Conservation (phyloP, 2,113 vertebrate genomes). For the Gasterosteus nipponicus region DNA sequence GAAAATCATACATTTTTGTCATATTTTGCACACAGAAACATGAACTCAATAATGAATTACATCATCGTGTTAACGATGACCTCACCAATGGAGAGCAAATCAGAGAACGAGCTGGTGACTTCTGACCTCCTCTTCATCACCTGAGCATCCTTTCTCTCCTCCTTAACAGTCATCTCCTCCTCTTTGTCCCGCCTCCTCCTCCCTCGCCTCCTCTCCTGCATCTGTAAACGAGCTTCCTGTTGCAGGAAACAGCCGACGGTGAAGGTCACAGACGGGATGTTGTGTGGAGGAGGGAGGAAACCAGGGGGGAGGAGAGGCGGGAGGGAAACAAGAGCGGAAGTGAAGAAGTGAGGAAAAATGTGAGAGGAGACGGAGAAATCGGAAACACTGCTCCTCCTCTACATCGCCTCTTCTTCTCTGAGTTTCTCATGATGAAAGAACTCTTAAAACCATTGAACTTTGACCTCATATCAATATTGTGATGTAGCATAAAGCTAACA, state of each 20-base stretch:
- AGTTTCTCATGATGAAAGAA: too few relatives aligned
- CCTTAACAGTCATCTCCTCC: not conserved
- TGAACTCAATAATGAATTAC: too few relatives aligned
- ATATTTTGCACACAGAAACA: too few relatives aligned
- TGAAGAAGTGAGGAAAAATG: not conserved
- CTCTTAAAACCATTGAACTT: too few relatives aligned
- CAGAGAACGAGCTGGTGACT: constrained; percentile 7
- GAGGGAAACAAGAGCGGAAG: not conserved
- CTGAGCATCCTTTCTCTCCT: constrained; percentile 9
- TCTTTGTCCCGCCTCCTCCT: constrained; percentile 11
- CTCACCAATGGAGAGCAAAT: not conserved
- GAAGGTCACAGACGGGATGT: constrained; percentile 52
- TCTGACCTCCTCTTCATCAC: constrained; percentile 35
- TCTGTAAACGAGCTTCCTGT: constrained; percentile 45
- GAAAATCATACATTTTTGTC: too few relatives aligned
- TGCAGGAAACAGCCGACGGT: constrained; percentile 43
- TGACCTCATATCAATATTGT: too few relatives aligned
- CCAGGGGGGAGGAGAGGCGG: not conserved
- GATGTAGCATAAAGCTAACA: too few relatives aligned
- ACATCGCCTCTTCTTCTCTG: too few relatives aligned
- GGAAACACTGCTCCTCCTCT: too few relatives aligned
- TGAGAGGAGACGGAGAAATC: too few relatives aligned
- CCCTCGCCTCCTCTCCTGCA: not conserved
- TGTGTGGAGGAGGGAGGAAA: not conserved
- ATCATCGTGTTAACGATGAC: too few relatives aligned